A percentile compares a stretch with the other conserved stretches of the same genome.
These are phyloP conservation scores for Stenodema calcarata DNA, from an alignment of 2,888 invertebrate species.

Conservation along the genomic window DNA sequence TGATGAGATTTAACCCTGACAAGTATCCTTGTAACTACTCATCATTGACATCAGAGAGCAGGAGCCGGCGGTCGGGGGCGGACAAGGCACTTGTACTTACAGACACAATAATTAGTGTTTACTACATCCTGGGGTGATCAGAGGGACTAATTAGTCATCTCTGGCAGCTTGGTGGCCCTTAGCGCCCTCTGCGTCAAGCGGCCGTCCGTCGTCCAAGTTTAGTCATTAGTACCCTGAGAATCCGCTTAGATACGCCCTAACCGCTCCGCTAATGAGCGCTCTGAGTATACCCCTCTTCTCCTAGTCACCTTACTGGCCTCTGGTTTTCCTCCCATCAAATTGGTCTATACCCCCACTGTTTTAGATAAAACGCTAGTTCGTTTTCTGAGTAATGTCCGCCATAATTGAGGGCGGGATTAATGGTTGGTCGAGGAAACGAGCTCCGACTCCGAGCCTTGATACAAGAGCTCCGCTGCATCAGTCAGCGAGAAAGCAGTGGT, in stretches of 20 bases:
- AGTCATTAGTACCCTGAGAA: constrained; percentile 24
- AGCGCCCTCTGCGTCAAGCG: not conserved
- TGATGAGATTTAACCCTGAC: not conserved
- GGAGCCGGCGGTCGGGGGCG: not conserved
- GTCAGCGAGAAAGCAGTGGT: not conserved
- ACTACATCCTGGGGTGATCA: not conserved
- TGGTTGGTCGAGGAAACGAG: not conserved
- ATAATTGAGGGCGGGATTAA: not conserved
- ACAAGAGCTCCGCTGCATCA: not conserved
- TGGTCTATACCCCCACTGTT: not conserved
- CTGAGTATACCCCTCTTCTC: not conserved
- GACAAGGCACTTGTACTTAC: not conserved
- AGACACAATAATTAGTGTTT: constrained; percentile 2
- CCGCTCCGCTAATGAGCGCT: constrained; percentile 12
- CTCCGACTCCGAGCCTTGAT: not conserved
- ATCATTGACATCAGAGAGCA: not conserved
- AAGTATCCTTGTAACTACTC: not conserved
- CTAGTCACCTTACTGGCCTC: not conserved
- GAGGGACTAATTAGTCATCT: not conserved
- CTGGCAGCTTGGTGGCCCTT: not conserved
- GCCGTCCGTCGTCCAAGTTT: constrained; percentile 10
- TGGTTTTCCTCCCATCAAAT: not conserved
- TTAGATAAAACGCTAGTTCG: not conserved
- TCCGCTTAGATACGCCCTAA: constrained; percentile 20
- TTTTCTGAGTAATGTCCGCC: not conserved